These are phyloP conservation scores for Turritopsis dohrnii DNA, from an alignment of 30 jellyfish, hydroid and myxozoan species.

Conservation along the genomic window DNA sequence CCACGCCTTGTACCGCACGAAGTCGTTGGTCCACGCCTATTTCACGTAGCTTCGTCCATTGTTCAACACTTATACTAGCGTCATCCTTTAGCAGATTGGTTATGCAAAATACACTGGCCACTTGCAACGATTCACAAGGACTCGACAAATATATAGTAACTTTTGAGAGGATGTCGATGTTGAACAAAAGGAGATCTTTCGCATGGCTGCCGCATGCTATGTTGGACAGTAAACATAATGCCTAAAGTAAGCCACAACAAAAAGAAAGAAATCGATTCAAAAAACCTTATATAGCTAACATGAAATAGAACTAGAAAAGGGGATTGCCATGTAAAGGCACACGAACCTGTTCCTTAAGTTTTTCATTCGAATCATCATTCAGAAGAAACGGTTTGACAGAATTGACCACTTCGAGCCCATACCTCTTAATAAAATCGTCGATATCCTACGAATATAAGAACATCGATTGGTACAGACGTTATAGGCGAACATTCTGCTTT, in stretches of 20 bases:
- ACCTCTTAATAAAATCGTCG: conserved; percentile 37
- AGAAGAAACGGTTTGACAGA: conserved; percentile 35
- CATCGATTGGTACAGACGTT: neutral
- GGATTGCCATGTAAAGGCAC: neutral
- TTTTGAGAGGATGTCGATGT: conserved; percentile 34
- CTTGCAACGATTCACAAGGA: conserved; percentile 50
- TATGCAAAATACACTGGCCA: conserved; percentile 70
- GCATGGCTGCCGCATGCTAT: conserved; percentile 52
- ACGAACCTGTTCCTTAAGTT: conserved; percentile 56
- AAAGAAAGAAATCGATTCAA: no score
- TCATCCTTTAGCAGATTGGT: conserved; percentile 41
- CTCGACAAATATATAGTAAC: conserved; percentile 34
- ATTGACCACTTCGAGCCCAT: conserved; percentile 37
- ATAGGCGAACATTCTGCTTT: neutral
- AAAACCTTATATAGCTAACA: no score
- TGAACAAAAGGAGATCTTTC: conserved; percentile 42
- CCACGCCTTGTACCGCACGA: conserved; percentile 58
- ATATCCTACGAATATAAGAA: conserved; percentile 33
- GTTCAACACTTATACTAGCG: conserved; percentile 54
- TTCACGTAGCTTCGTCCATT: conserved; percentile 59
- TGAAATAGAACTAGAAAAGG: no score
- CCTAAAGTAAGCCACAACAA: conserved; percentile 33
- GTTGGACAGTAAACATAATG: conserved; percentile 63
- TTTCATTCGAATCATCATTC: conserved; percentile 26
- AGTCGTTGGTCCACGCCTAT: conserved; percentile 78